A percentile compares a stretch with the other conserved stretches of the same genome.
phyloP scores from a whole-genome alignment of 1,140 invertebrate species.

The Aphidius gifuensis region DNA sequence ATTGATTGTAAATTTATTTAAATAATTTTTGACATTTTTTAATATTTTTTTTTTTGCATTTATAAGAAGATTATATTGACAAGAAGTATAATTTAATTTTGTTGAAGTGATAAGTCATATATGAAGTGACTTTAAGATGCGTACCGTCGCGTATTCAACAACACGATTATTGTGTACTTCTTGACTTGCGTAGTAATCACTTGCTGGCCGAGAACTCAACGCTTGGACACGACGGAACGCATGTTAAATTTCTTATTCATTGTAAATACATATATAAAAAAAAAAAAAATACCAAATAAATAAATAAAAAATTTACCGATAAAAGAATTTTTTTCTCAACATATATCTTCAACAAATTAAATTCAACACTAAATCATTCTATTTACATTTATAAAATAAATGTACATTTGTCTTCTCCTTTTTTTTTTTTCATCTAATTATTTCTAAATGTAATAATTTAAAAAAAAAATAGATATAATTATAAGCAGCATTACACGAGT shows the following conservation, averaged over 20 bases:
- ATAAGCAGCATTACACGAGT: too few relatives aligned
- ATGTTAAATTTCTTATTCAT: slow-evolving; percentile 30
- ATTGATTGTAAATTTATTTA: neutral
- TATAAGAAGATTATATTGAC: neutral
- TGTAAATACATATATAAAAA: slow-evolving; percentile 8
- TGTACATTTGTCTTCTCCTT: too few relatives aligned
- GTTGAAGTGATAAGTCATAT: slow-evolving; percentile 13
- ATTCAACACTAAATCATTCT: too few relatives aligned
- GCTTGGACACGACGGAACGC: slow-evolving; percentile 28
- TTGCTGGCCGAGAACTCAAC: slow-evolving; percentile 22
- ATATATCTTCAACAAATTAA: too few relatives aligned
- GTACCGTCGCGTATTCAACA: slow-evolving; percentile 28
- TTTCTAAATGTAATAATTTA: too few relatives aligned
- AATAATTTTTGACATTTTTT: too few relatives aligned
- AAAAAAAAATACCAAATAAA: neutral
- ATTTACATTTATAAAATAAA: too few relatives aligned
- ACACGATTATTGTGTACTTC: slow-evolving; percentile 10
- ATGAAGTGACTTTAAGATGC: slow-evolving; percentile 29
- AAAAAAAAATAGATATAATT: too few relatives aligned
- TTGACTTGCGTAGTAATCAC: slow-evolving; percentile 26
- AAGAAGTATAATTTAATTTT: neutral
- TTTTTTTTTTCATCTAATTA: too few relatives aligned
- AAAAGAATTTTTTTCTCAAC: slow-evolving; percentile 7
- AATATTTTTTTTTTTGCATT: neutral
- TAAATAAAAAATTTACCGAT: neutral